Evolutionary conservation across 64 coral and sea anemone species (phyloP).

Genomic region (Trachythela sp.): DNA sequence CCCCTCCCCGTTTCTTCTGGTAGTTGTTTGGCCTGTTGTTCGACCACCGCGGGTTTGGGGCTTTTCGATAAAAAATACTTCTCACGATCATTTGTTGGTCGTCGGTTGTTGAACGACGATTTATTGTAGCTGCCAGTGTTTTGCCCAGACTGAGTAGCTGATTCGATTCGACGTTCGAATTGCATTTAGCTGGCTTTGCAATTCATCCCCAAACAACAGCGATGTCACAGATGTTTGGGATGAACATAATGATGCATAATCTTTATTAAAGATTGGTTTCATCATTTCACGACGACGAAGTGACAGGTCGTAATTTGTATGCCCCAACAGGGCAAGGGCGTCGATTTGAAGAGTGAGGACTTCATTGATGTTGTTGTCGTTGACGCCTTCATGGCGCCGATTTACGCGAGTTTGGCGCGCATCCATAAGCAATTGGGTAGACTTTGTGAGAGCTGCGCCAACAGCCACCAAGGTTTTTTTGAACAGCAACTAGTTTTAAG

Average conservation of each 20-base stretch:
- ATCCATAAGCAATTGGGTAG: background rate
- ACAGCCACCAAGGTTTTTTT: background rate
- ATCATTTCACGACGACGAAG: background rate
- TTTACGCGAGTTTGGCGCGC: no score
- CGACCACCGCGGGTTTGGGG: background rate
- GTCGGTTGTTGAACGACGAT: background rate
- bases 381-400: background rate
- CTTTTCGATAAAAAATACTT: background rate
- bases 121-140: background rate
- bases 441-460: background rate
- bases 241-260: background rate
- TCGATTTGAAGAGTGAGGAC: background rate
- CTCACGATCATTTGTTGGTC: background rate
- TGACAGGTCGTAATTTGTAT: background rate
- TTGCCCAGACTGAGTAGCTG: constrained; percentile 2
- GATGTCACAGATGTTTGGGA: background rate
- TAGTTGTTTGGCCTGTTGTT: background rate
- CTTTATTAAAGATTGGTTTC: background rate
- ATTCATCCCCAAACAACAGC: background rate
- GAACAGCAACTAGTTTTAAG: background rate
- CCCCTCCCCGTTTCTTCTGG: background rate
- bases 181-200: background rate
- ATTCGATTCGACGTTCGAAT: background rate
- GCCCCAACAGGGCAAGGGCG: background rate
- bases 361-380: background rate